Evolutionary conservation across 1,140 invertebrate species (phyloP).

Genomic region (Paralvinella palmiformis): DNA sequence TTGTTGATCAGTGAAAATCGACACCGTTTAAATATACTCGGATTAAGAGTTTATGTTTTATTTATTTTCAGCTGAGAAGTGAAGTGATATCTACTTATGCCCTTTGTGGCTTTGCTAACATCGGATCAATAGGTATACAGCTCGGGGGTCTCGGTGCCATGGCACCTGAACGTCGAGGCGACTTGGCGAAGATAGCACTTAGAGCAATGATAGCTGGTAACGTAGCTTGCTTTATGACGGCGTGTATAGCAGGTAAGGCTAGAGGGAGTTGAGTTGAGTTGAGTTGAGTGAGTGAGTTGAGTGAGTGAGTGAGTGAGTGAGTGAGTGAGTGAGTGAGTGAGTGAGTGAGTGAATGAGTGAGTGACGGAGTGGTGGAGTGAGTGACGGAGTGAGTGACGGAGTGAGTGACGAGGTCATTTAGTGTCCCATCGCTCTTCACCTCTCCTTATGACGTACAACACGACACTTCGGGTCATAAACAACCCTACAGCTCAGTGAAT

Average conservation of each 20-base stretch:
- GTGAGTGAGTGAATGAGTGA: no score
- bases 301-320: no score
- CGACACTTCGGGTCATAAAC: no score
- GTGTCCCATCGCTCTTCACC: no score
- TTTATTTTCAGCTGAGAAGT: background rate
- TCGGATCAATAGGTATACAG: slow-evolving; percentile 81
- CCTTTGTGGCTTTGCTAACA: slow-evolving; percentile 93
- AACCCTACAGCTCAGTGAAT: no score
- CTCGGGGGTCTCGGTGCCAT: slow-evolving; percentile 72
- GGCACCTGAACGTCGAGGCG: slow-evolving; percentile 62
- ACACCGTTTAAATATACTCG: background rate
- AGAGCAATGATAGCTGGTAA: slow-evolving; percentile 58
- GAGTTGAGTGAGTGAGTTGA: no score
- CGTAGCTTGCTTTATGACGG: slow-evolving; percentile 81
- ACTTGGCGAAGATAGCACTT: slow-evolving; percentile 6
- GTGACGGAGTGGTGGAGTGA: no score
- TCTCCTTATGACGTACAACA: no score
- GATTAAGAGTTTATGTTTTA: background rate
- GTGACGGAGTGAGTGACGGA: no score
- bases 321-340: no score
- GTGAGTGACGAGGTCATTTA: no score
- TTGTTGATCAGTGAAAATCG: background rate
- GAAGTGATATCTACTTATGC: slow-evolving; percentile 84
- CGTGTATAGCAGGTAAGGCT: slow-evolving; percentile 73
- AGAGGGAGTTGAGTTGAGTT: no score